Evolutionary conservation across 2,113 vertebrate species (phyloP), one percentile per base, ranked within the genome.

Genomic region (Podilymbus podiceps): DNA sequence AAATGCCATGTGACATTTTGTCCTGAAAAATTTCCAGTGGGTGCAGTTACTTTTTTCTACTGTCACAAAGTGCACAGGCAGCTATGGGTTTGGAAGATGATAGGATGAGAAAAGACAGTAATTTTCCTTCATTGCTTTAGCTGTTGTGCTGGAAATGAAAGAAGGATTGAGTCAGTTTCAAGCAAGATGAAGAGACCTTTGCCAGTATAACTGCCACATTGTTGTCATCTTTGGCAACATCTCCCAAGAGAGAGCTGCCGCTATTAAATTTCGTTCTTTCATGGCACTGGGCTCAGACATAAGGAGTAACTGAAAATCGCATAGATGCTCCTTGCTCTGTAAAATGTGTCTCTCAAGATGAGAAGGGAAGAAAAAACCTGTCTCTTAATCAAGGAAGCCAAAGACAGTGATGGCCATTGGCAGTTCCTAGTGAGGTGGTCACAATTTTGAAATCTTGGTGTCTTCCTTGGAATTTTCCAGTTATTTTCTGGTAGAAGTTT

Each of bases 91-190:
- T 80, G 56, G n/a, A 66, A 86, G 59, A 66, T 66, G 53, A 60
- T n/a, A 66, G 40, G 25, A 82, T 90, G 44, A 88, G 83, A 83
- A 88, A 73, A 86, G 59, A 67, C 46, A 82, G 67, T 68, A 13
- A 68, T 92, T 83, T 90, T 89, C 64, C 35, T 76, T 92, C 79
- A 59, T 46, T 83, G 63, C 46, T 77, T 56, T 88, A 95, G 31
- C 79, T 90, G 33, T 83, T 90, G 24, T 88, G 31, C 56, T 89
- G 91, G 72, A 90, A 83, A 79, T 76, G 67, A 91, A 89, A 74
- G 58, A 72, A 66, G 23, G 35, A 75, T 46, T 56, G 62, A 90
- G 35, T 91, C 31, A 75, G 21, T 72, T 44, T 72, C 49, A 85
- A 85, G 58, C 44, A 93, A 91, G 67, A 64, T 49, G 33, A 74